A percentile compares a stretch with the other conserved stretches of the same genome.
These are phyloP conservation scores for Gila robusta DNA, from an alignment of 2,797 vertebrate genomes.

Conservation along the genomic window DNA sequence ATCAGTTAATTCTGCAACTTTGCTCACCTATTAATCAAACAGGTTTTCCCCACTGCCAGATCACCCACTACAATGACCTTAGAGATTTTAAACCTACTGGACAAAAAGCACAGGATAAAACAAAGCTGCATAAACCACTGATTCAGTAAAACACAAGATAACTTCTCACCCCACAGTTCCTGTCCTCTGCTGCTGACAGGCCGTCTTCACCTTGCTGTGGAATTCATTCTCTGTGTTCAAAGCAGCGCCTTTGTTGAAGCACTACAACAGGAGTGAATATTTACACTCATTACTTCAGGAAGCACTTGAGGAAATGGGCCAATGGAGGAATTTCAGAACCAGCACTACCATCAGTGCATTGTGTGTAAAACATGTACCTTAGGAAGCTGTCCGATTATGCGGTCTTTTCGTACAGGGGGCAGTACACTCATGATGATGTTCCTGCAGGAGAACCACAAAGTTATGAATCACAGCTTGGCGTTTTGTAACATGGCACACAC, in stretches of 20 bases:
- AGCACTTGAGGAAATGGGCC: neutral
- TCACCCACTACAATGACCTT: constrained; percentile 97
- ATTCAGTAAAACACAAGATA: neutral
- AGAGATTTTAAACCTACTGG: constrained; percentile 93
- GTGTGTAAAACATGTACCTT: constrained; percentile 64
- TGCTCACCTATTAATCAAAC: constrained; percentile 93
- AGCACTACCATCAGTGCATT: neutral
- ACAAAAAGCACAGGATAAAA: constrained; percentile 18
- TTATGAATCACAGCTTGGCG: constrained; percentile 39
- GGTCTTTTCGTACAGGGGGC: constrained; percentile 91
- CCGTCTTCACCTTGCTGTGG: constrained; percentile 84
- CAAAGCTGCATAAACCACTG: neutral
- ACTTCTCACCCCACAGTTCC: constrained; percentile 91
- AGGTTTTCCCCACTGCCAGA: constrained; percentile 95
- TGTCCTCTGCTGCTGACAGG: constrained; percentile 91
- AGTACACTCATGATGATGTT: constrained; percentile 86
- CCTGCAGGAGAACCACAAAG: constrained; percentile 69
- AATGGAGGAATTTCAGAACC: neutral
- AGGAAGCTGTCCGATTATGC: constrained; percentile 88
- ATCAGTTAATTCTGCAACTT: constrained; percentile 11
- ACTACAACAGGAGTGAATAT: constrained; percentile 73
- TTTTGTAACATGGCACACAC: constrained; percentile 25
- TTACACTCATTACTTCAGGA: neutral
- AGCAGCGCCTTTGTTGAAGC: constrained; percentile 86
- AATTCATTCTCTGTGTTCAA: constrained; percentile 84